These are phyloP conservation scores for Microcebus jonahi DNA, from an alignment of 2,113 vertebrate genomes.

Conservation along the genomic window DNA sequence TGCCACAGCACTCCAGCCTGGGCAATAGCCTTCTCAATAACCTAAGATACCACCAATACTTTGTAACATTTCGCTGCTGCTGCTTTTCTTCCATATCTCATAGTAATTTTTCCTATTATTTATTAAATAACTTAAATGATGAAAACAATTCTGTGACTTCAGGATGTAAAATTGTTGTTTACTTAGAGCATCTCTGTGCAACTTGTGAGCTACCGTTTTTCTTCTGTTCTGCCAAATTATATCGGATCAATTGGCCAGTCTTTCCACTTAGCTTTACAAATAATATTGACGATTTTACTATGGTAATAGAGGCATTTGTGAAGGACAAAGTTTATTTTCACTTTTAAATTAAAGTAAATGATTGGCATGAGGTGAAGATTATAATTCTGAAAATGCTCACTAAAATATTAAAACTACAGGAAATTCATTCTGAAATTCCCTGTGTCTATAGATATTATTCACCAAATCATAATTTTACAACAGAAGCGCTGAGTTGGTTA, in stretches of 20 bases:
- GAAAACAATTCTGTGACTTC: background rate
- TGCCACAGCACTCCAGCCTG: background rate
- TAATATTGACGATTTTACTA: background rate
- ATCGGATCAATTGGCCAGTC: background rate
- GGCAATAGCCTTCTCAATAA: background rate
- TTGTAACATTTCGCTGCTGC: background rate
- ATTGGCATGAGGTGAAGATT: background rate
- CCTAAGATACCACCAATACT: background rate
- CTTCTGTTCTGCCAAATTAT: background rate
- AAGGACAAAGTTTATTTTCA: constrained; percentile 23
- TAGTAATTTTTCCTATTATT: background rate
- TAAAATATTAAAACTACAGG: background rate
- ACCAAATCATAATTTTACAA: background rate
- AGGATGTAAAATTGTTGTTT: background rate
- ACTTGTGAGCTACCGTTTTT: background rate
- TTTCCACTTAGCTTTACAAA: constrained; percentile 52
- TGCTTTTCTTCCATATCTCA: constrained; percentile 9
- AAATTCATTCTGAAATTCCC: constrained; percentile 8
- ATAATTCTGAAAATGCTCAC: constrained; percentile 20
- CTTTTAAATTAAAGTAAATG: constrained; percentile 56
- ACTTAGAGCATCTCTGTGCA: constrained; percentile 24
- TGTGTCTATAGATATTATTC: background rate
- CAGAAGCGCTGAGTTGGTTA: background rate
- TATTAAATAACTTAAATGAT: constrained; percentile 31
- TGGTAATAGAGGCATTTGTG: background rate